Base-by-base conservation (phyloP, 37 sponge, comb jelly and placozoan species). In the Crambe crambe region DNA sequence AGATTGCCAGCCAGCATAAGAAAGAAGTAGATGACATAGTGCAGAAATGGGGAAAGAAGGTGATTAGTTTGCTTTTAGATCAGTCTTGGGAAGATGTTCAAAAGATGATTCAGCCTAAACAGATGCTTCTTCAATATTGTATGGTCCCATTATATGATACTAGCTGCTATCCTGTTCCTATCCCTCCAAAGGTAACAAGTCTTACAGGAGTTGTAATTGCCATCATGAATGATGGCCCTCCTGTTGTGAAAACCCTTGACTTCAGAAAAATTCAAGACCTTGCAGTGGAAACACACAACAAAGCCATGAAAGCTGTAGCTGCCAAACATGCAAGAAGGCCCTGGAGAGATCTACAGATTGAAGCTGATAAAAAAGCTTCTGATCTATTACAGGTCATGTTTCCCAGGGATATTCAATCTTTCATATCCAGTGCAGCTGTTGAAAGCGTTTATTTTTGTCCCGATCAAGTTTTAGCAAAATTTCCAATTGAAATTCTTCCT, bases 91-190 rank as follows among this genome's bases (percentile, higher is more conserved):
- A 43, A 30, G 20, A 56, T 8, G 54, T 80, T 30, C 80, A 80
- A 36, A 67, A 67, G 2, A 57, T 18, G 38, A 57, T 80, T n/a
- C 2, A 68, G 2, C 71, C 80, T 80, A 71, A 80, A 3, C 58
- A 80, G 71, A 68, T 80, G 8, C 31, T 80, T 23, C 22, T 80
- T 9, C 38, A 80, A 58, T 80, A 44, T 23, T 80, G 70, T 36
- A 51, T 43, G 71, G 2, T 37, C 6, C 70, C 80, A 23, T 69
- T 80, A 21, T 80, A 80, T 80, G 80, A 80, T 2, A 80, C 80
- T 1, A 80, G 56, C 29, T 67, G 58, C 30, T 41, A 69, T 37
- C 80, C 80, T 51, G 80, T 80, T 34, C 80, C 71, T 18, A 80
- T 80, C 29, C 80, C 80, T 35, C 80, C 80, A 68, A 80, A 80